Percentiles rank a stretch among this genome's conserved stretches.
These are phyloP conservation scores for Orthonychiurus folsomi DNA, from an alignment of 2,888 invertebrate genomes.

Conservation along the genomic window DNA sequence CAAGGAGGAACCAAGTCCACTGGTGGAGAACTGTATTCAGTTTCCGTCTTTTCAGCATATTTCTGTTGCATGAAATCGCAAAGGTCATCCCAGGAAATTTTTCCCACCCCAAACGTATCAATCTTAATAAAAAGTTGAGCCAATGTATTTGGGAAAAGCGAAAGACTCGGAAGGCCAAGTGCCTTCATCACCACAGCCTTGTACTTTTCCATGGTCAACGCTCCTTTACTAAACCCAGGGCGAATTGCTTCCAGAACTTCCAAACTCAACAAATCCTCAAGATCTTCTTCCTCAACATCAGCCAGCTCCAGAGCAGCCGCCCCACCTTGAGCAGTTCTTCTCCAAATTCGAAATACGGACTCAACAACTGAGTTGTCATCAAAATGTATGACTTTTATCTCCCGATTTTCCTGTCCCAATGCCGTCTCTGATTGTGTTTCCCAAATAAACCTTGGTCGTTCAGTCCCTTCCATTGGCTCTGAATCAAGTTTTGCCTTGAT, in stretches of 20 bases:
- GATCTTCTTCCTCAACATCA: constrained; percentile 16
- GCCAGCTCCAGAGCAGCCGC: constrained; percentile 11
- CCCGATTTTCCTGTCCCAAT: not conserved
- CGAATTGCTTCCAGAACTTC: constrained; percentile 20
- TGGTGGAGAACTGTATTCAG: constrained; percentile 22
- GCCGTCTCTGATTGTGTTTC: constrained; percentile 19
- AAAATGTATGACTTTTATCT: constrained; percentile 16
- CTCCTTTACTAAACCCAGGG: constrained; percentile 16
- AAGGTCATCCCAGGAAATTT: constrained; percentile 23
- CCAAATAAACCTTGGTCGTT: constrained; percentile 19
- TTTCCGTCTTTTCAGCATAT: constrained; percentile 26
- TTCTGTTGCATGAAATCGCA: constrained; percentile 25
- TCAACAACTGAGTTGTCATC: constrained; percentile 21
- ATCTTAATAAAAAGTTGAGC: constrained; percentile 19
- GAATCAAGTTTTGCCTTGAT: constrained; percentile 15
- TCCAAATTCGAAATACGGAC: constrained; percentile 16
- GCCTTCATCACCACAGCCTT: constrained; percentile 14
- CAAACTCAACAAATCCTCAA: constrained; percentile 19
- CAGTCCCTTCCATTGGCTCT: constrained; percentile 19
- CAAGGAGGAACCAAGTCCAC: constrained; percentile 19
- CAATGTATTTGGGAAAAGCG: constrained; percentile 17
- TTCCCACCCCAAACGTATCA: constrained; percentile 21
- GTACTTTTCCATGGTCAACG: constrained; percentile 18
- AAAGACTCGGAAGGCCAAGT: constrained; percentile 12
- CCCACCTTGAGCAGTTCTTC: constrained; percentile 9